Evolutionary conservation across 2,113 vertebrate species (phyloP), one percentile per base, ranked within the genome.

Genomic region (Theristicus caerulescens): DNA sequence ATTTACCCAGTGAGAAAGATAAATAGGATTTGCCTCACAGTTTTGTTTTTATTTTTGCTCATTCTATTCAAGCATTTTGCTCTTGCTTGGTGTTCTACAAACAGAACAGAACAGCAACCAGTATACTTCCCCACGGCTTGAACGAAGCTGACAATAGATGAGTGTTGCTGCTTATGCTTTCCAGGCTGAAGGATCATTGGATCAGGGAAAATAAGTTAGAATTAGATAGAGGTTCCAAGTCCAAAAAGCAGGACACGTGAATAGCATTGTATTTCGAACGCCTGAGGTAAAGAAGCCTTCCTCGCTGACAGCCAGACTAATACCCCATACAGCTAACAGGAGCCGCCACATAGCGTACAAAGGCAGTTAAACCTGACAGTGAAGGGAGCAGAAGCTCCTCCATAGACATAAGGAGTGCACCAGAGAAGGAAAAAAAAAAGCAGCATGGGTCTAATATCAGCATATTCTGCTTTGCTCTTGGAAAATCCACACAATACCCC

Each of bases 151-250:
- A 76, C 57, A 46, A 66, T 2, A 61, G 26, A 83, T 21, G 62
- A 59, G 22, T 22, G 34, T 42, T 93, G 49, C 87, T 88, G 32
- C 67, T 93, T 64, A 44, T 78, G 72, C 58, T 93, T 61, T 54
- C 69, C 90, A 83, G 87, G 92, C 54, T 78, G 70, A 92, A 88
- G 69, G 90, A 80, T 71, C 72, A 54, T 11, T 82, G 58, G 58
- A 90, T 79, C 85, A 84, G 65, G 78, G 76, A 93, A 91, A 93
- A 84, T 86, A 96, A 95, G 88, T 96, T 66, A 93, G 93, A 94
- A 90, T 95, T 61, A 95, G 95, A 72, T 40, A 52, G 80, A 88
- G 40, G 38, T 81, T 94, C 84, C 31, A 84, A 93, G 91, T 86
- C 88, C 91, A 71, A 49, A 87, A 92, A 88, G 87, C 86, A 85